Conservation (phyloP, 2,888 invertebrate species). For the Erannis defoliaria region DNA sequence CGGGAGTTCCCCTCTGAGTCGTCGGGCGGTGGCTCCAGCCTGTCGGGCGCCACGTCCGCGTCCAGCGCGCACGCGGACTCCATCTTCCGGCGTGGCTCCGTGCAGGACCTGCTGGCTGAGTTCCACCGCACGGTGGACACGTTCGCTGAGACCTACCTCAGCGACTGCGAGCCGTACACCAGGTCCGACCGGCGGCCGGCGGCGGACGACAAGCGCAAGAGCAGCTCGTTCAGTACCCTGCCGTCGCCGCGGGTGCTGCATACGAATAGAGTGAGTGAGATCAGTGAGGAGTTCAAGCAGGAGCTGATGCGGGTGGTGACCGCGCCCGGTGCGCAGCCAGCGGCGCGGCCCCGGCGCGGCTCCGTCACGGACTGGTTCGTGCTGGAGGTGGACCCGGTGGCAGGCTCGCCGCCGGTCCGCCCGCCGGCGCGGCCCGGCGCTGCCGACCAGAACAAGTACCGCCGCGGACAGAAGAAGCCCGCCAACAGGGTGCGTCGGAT, state of each 20-base stretch:
- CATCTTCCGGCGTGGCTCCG: constrained; percentile 71
- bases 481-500: constrained; percentile 74
- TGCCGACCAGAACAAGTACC: constrained; percentile 67
- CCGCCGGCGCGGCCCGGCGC: constrained; percentile 3
- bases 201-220: constrained; percentile 68
- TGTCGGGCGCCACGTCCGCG: constrained; percentile 69
- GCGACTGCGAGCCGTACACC: constrained; percentile 80
- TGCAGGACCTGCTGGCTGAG: constrained; percentile 72
- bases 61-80: constrained; percentile 69
- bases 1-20: constrained; percentile 68
- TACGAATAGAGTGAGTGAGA: constrained; percentile 68
- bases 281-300: constrained; percentile 75
- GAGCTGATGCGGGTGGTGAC: constrained; percentile 63
- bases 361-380: constrained; percentile 83
- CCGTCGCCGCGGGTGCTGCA: constrained; percentile 77
- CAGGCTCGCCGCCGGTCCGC: constrained; percentile 36
- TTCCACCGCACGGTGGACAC: constrained; percentile 78
- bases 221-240: constrained; percentile 71
- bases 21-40: constrained; percentile 64
- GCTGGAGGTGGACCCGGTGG: constrained; percentile 65
- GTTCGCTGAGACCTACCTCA: constrained; percentile 78
- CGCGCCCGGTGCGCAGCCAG: constrained; percentile 29
- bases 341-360: constrained; percentile 64
- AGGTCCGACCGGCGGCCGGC: constrained; percentile 56
- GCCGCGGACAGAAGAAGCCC: constrained; percentile 72